Conservation (phyloP, 2,888 invertebrate species). For the Protonemura montana region DNA sequence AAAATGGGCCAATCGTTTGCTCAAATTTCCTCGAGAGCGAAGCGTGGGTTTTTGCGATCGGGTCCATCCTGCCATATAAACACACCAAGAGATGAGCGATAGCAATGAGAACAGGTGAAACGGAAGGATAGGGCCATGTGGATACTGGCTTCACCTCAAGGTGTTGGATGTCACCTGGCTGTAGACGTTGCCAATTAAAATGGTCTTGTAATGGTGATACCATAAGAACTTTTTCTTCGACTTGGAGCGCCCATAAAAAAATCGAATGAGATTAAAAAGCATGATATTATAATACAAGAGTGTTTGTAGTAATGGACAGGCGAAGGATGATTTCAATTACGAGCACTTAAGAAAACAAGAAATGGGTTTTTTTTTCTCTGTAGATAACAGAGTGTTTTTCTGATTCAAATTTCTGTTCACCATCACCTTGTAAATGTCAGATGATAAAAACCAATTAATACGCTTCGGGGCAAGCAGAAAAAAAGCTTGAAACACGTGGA, state of each 20-base stretch:
- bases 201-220: conserved; percentile 15
- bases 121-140: background rate
- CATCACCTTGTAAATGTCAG: conserved; percentile 28
- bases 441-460: conserved; percentile 30
- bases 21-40: background rate
- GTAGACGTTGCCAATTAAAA: conserved; percentile 23
- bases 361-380: background rate
- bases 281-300: conserved; percentile 22
- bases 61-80: conserved; percentile 24
- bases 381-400: conserved; percentile 22
- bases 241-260: background rate
- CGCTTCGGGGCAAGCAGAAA: background rate
- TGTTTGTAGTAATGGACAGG: conserved; percentile 27
- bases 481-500: conserved; percentile 14
- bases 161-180: conserved; percentile 32
- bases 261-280: background rate
- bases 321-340: conserved; percentile 33
- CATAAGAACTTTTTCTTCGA: conserved; percentile 8
- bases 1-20: background rate
- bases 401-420: conserved; percentile 24
- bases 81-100: background rate
- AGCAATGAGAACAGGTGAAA: conserved; percentile 26
- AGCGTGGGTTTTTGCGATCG: background rate
- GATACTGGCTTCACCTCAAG: background rate
- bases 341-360: conserved; percentile 30